Evolutionary conservation across 2,113 vertebrate species (phyloP), one percentile per base, ranked within the genome.

Genomic region (Tachysurus fulvidraco): DNA sequence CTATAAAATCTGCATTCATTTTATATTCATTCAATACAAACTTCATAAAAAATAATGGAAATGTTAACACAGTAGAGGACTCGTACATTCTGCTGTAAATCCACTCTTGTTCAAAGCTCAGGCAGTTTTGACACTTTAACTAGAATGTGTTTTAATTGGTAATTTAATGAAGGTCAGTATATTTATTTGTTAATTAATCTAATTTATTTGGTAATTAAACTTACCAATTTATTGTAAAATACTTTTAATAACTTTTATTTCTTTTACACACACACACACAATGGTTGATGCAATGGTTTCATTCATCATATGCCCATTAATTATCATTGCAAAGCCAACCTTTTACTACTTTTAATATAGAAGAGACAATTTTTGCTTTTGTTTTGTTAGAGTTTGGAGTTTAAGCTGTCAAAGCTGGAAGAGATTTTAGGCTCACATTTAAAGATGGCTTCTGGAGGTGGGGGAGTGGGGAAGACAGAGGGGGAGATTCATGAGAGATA

Each of bases 141-240:
- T 36, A 69, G 16, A 36, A 36, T 36, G 28, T 2, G 16, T 44
- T 21, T 71, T 71, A 41, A 19, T 17, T 69, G 30, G 30, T 36
- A 36, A 36, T 36, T 36, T 36, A 36, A 97, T 97, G 96, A 96
- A 97, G 95, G n/a, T n/a, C n/a, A n/a, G n/a, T n/a, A n/a, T n/a
- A n/a, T n/a, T n/a, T n/a, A n/a, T n/a, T n/a, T n/a, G n/a, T n/a
- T n/a, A n/a, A n/a, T n/a, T n/a, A n/a, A n/a, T n/a, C n/a, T n/a
- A n/a, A n/a, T n/a, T n/a, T n/a, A n/a, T n/a, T n/a, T n/a, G n/a
- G n/a, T n/a, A n/a, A n/a, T n/a, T n/a, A n/a, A n/a, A n/a, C n/a
- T n/a, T n/a, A n/a, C n/a, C n/a, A n/a, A n/a, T n/a, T n/a, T n/a
- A n/a, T n/a, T n/a, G n/a, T n/a, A n/a, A n/a, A n/a, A n/a, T n/a